Conservation (phyloP, 2,888 invertebrate genomes). For the Geotrupes spiniger region DNA sequence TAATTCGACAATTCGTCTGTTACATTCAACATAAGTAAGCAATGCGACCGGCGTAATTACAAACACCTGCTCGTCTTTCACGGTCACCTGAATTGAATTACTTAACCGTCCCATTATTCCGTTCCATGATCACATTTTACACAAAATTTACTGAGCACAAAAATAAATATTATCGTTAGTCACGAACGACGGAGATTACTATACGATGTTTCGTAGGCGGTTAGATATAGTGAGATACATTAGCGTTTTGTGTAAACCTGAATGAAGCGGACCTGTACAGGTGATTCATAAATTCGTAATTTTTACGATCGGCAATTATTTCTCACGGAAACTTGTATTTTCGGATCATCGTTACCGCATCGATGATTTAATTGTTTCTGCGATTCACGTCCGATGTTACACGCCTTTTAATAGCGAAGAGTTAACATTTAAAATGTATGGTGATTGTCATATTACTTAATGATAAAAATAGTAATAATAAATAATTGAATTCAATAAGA, state of each 20-base stretch:
- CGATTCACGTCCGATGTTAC: background rate
- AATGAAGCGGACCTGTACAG: constrained; percentile 2
- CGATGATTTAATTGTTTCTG: constrained; percentile 4
- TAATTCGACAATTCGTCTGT: too few relatives aligned
- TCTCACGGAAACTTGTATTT: constrained; percentile 3
- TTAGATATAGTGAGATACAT: constrained; percentile 31
- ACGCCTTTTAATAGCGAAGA: too few relatives aligned
- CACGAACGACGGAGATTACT: constrained; percentile 28
- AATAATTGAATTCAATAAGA: too few relatives aligned
- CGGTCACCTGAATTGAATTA: background rate
- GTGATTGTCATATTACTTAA: too few relatives aligned
- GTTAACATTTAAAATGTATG: too few relatives aligned
- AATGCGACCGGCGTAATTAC: too few relatives aligned
- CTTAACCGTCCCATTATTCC: constrained; percentile 4
- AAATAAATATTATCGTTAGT: constrained; percentile 26
- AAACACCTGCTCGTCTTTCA: constrained; percentile 1
- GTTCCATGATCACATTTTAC: constrained; percentile 4
- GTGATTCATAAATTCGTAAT: constrained; percentile 5
- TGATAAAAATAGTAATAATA: too few relatives aligned
- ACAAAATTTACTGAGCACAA: constrained; percentile 18
- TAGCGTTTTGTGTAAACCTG: constrained; percentile 22
- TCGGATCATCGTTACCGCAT: background rate
- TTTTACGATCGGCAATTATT: background rate
- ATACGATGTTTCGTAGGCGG: constrained; percentile 24
- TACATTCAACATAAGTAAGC: too few relatives aligned